A percentile compares a stretch with the other conserved stretches of the same genome.
Evolutionary conservation across 2,888 invertebrate genomes (phyloP).

Genomic region (Heterodera filipjevi): DNA sequence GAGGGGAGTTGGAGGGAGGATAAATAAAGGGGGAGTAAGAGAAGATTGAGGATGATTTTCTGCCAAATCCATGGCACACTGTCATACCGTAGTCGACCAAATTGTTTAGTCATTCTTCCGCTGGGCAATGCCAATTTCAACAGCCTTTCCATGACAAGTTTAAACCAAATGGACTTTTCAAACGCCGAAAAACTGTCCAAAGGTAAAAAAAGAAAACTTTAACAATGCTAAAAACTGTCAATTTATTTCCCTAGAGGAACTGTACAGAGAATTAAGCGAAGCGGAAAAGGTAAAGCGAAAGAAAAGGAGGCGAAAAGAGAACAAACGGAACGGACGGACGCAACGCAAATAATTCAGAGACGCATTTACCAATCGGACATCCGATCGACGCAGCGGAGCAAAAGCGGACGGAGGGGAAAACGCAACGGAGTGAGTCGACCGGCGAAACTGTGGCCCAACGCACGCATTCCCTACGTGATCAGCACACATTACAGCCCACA

Average conservation of each 20-base stretch:
- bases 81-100: background rate
- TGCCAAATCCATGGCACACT: background rate
- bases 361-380: constrained; percentile 59
- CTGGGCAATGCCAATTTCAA: constrained; percentile 7
- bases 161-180: constrained; percentile 52
- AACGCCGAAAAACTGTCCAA: constrained; percentile 51
- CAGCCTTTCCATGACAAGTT: background rate
- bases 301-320: background rate
- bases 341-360: constrained; percentile 34
- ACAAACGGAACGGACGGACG: background rate
- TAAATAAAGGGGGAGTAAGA: no score
- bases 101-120: background rate
- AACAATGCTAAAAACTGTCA: background rate
- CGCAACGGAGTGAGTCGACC: constrained; percentile 62
- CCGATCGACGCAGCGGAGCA: constrained; percentile 39
- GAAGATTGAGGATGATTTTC: no score
- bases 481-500: constrained; percentile 62
- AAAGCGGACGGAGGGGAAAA: constrained; percentile 40
- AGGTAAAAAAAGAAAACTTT: constrained; percentile 33
- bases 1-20: no score
- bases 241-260: constrained; percentile 10
- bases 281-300: constrained; percentile 28
- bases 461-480: constrained; percentile 65
- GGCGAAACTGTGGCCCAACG: constrained; percentile 64
- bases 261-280: constrained; percentile 19